Conservation (phyloP, 2,888 invertebrate genomes). For the Eulithis testata region DNA sequence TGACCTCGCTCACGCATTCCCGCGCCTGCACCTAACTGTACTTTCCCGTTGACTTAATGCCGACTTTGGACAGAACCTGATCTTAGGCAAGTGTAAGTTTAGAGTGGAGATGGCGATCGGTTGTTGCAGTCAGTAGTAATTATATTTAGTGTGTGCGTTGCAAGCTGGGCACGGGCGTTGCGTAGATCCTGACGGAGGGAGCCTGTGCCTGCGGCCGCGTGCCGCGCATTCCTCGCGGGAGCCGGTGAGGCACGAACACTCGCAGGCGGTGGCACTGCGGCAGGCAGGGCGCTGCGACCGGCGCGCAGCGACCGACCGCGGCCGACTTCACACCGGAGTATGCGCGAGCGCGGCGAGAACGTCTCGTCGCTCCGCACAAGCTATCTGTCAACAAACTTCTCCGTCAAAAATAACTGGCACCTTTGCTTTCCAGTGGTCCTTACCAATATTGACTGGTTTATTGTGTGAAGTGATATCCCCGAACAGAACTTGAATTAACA, state of each 20-base stretch:
- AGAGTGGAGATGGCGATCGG: slow-evolving; percentile 74
- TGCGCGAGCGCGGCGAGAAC: slow-evolving; percentile 83
- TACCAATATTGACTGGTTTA: slow-evolving; percentile 71
- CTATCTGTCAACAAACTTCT: slow-evolving; percentile 82
- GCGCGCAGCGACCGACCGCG: slow-evolving; percentile 54
- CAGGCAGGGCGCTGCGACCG: slow-evolving; percentile 57
- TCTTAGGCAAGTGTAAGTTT: slow-evolving; percentile 81
- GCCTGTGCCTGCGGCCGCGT: slow-evolving; percentile 64
- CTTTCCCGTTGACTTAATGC: slow-evolving; percentile 84
- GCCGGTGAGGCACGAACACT: slow-evolving; percentile 46
- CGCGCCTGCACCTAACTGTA: slow-evolving; percentile 84
- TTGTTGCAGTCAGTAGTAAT: slow-evolving; percentile 78
- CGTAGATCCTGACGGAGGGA: slow-evolving; percentile 65
- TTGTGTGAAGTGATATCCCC: slow-evolving; percentile 69
- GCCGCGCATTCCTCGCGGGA: slow-evolving; percentile 76
- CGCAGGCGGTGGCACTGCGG: neutral
- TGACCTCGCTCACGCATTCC: slow-evolving; percentile 85
- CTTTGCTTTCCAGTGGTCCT: slow-evolving; percentile 68
- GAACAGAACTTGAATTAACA: slow-evolving; percentile 62
- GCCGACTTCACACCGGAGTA: slow-evolving; percentile 82
- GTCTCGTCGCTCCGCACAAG: slow-evolving; percentile 73
- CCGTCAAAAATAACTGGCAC: slow-evolving; percentile 71
- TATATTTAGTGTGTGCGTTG: slow-evolving; percentile 77
- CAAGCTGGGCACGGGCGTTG: slow-evolving; percentile 63
- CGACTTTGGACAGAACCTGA: slow-evolving; percentile 83